These are phyloP conservation scores for Toxotes chatareus DNA, from an alignment of 2,113 vertebrate genomes.

Conservation along the genomic window DNA sequence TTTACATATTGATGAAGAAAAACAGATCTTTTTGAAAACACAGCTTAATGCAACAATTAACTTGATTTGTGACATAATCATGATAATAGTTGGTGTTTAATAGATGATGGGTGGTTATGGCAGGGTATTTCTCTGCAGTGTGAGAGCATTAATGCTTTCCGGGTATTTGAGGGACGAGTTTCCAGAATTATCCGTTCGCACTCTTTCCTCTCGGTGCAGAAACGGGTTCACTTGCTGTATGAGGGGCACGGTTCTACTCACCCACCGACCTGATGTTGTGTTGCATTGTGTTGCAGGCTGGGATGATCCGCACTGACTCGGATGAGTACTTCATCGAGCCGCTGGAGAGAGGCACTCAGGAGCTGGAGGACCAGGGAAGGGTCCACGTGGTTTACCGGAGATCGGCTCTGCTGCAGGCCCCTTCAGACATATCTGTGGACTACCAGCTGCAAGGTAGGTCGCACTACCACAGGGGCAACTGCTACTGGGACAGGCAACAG, in stretches of 20 bases:
- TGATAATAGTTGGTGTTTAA: neutral
- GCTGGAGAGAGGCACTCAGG: conserved; percentile 92
- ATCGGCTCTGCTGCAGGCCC: conserved; percentile 83
- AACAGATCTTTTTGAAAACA: neutral
- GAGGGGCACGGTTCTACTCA: neutral
- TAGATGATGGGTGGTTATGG: neutral
- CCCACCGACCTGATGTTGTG: neutral
- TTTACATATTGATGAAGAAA: neutral
- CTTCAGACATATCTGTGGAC: conserved; percentile 79
- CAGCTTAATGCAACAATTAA: neutral
- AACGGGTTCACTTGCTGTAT: neutral
- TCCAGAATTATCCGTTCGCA: no score
- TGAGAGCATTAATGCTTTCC: accelerated
- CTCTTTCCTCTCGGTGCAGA: neutral
- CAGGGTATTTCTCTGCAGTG: neutral
- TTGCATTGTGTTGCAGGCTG: conserved; percentile 85
- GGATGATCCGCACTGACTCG: conserved; percentile 94
- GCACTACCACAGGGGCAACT: accelerated
- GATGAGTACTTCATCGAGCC: conserved; percentile 99
- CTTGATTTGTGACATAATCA: neutral
- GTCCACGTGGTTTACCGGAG: conserved; percentile 95
- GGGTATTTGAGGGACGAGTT: neutral
- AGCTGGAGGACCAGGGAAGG: conserved; percentile 92
- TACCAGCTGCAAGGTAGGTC: conserved; percentile 80
- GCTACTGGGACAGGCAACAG: neutral